Evolutionary conservation across 2,113 vertebrate species (phyloP).

Genomic region (Micromys minutus): DNA sequence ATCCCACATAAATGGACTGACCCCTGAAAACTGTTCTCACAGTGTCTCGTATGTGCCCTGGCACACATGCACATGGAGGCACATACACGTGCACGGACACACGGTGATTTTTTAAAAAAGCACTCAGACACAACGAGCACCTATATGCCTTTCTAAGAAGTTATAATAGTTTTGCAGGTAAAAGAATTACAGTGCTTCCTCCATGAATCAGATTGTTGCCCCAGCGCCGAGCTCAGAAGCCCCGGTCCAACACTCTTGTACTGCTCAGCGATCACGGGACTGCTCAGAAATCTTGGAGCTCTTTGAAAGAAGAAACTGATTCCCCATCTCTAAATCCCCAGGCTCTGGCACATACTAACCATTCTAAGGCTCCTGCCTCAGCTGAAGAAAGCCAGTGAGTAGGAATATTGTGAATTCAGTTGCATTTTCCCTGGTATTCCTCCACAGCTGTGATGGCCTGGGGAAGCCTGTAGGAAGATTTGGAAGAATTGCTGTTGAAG

Average conservation of each 20-base stretch:
- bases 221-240: background rate
- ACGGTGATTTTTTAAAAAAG: background rate
- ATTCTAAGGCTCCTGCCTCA: background rate
- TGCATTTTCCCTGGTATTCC: background rate
- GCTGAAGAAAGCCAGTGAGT: background rate
- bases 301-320: background rate
- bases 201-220: background rate
- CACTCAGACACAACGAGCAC: background rate
- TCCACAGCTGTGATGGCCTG: background rate
- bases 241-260: background rate
- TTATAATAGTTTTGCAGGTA: background rate
- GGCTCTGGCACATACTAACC: background rate
- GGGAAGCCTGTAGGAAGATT: background rate
- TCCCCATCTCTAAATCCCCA: background rate
- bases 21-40: background rate
- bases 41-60: background rate
- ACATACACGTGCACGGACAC: no score
- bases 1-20: background rate
- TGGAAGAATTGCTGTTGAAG: background rate
- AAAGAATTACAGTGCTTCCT: background rate
- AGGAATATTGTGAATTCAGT: background rate
- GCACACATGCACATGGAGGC: background rate
- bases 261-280: background rate
- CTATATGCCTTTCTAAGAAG: background rate
- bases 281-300: background rate